phyloP scores from a whole-genome alignment of 2,797 vertebrate genomes.

The Crocidura indochinensis region DNA sequence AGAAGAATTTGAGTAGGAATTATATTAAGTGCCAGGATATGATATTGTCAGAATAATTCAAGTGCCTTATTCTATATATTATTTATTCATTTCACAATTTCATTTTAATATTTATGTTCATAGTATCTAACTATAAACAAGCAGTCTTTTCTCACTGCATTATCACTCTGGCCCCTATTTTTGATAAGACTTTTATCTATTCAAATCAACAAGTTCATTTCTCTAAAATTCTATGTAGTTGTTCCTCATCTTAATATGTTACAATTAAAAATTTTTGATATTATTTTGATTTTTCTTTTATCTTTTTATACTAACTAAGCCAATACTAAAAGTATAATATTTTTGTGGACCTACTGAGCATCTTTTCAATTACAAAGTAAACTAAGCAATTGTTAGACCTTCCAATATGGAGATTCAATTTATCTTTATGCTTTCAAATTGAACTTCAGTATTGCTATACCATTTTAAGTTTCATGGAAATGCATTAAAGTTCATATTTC shows the following conservation, averaged over 20 bases:
- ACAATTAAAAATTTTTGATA: not conserved
- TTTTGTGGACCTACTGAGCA: not conserved
- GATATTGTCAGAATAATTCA: not conserved
- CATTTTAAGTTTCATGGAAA: not conserved
- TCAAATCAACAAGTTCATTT: constrained; percentile 7
- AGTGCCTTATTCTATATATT: not conserved
- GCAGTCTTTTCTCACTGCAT: not conserved
- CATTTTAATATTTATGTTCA: not conserved
- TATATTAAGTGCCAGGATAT: too few relatives aligned
- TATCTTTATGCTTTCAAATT: not conserved
- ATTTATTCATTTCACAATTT: not conserved
- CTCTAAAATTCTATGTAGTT: constrained; percentile 4
- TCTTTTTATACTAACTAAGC: constrained; percentile 7
- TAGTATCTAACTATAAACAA: not conserved
- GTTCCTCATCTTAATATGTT: not conserved
- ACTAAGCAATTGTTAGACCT: not conserved
- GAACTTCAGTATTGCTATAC: constrained; percentile 36
- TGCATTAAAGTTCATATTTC: not conserved
- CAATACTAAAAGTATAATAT: not conserved
- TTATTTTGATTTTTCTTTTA: constrained; percentile 57
- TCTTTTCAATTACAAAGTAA: constrained; percentile 16
- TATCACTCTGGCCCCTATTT: not conserved
- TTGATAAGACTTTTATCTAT: constrained; percentile 58
- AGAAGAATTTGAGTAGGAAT: too few relatives aligned
- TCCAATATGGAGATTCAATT: constrained; percentile 8